Evolutionary conservation across 1,140 invertebrate species (phyloP), one percentile per base, ranked within the genome.

Genomic region (Zaprionus inermis): DNA sequence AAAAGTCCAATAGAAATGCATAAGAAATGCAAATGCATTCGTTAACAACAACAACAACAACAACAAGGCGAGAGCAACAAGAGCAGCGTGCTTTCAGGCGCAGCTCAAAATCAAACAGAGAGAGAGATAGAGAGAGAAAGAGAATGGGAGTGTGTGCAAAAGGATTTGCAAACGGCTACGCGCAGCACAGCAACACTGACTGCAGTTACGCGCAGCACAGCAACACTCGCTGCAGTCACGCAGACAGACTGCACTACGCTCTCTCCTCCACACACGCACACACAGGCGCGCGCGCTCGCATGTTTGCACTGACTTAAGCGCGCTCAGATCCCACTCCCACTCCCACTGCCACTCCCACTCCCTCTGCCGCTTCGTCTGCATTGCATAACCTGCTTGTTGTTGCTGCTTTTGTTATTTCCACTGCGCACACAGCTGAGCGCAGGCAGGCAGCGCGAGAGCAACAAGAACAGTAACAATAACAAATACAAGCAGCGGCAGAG

Each of bases 1-100:
- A 79, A 76, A 56, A 76, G 76, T 81, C 71, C 66, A 32, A 9
- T 9, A 32, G 4, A 82, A 82, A 66, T 83, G 54, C 49, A 58
- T n/a, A 38, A 38, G 14, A 30, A 28, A 28, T 11, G 72, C 78
- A 76, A 76, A 82, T 76, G 76, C 67, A 82, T 78, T 41, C 57
- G 74, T 24, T 41, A 58, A 28, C 59, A 72, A 32, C 44, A 57
- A 41, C 61, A 58, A 12, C 52, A 65, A 57, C 18, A 38, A 51
- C 24, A 56, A 38, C 20, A 68, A 34, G 4, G 12, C 5, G 34
- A 34, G n/a, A 16, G n/a, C 59, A 20, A 24, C 16, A 52, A 18
- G 30, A 16, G 12, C 67, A 58, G 74, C 63, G 20, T 30, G 75
- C 71, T 78, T 78, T 69, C 57, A 73, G 71, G 71, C 71, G 65